A percentile compares a stretch with the other conserved stretches of the same genome.
phyloP scores from a whole-genome alignment of 2,113 vertebrate genomes.

The Neodon shergylaensis region DNA sequence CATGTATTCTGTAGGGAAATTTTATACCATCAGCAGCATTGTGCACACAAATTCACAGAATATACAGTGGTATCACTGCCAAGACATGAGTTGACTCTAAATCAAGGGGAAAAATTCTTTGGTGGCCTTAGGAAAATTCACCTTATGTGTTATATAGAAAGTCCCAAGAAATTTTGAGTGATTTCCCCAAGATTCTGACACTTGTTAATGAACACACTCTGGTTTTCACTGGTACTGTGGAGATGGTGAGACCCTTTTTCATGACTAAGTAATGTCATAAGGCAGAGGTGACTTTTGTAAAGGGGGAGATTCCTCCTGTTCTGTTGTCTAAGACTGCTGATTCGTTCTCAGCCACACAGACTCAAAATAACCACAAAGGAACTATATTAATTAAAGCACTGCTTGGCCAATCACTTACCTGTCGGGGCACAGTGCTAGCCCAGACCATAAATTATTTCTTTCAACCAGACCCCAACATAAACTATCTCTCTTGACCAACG shows the following conservation, averaged over 20 bases:
- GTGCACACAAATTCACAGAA: neutral
- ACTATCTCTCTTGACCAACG: too few relatives aligned
- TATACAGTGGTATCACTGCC: neutral
- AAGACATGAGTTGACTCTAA: neutral
- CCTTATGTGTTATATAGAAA: neutral
- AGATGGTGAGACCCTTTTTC: too few relatives aligned
- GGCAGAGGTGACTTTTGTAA: neutral
- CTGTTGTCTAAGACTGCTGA: too few relatives aligned
- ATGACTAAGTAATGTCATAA: neutral
- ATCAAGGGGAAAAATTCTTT: neutral
- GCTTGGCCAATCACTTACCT: too few relatives aligned
- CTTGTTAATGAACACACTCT: rapidly evolving
- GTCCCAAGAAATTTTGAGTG: neutral
- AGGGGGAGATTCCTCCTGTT: too few relatives aligned
- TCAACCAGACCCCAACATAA: too few relatives aligned
- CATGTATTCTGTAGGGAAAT: neutral
- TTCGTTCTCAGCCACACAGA: too few relatives aligned
- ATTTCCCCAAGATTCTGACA: too few relatives aligned
- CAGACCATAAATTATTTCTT: too few relatives aligned
- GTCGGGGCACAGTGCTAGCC: too few relatives aligned
- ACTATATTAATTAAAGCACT: too few relatives aligned
- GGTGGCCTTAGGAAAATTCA: neutral
- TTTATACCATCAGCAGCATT: neutral
- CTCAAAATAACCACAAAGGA: too few relatives aligned
- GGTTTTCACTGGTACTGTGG: neutral